Evolutionary conservation across 2,888 invertebrate species (phyloP).

Genomic region (Amiota communis): DNA sequence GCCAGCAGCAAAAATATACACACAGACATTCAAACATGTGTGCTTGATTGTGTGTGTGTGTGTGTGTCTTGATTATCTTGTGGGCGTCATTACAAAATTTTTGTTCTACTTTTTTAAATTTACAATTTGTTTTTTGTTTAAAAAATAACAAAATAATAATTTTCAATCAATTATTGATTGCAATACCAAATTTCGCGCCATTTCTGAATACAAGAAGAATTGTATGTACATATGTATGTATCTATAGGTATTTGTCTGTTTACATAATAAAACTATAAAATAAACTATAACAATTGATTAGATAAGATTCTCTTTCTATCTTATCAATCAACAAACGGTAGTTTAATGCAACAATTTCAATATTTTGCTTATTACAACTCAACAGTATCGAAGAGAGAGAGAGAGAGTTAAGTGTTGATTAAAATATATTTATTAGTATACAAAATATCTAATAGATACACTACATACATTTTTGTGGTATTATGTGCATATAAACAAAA

Average conservation of each 20-base stretch:
- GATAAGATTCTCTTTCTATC: not conserved
- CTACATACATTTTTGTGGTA: no score
- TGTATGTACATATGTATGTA: not conserved
- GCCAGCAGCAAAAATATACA: slow-evolving; percentile 41
- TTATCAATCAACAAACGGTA: slow-evolving; percentile 37
- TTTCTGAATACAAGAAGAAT: not conserved
- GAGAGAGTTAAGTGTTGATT: slow-evolving; percentile 34
- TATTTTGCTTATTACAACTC: slow-evolving; percentile 31
- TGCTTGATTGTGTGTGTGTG: slow-evolving; percentile 43
- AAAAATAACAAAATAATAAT: slow-evolving; percentile 36
- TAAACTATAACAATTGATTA: not conserved
- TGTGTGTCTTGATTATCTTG: slow-evolving; percentile 36
- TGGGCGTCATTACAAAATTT: slow-evolving; percentile 59
- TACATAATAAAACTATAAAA: not conserved
- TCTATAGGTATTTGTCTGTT: not conserved
- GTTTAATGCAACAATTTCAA: slow-evolving; percentile 35
- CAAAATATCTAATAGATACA: no score
- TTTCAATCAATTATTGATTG: slow-evolving; percentile 54
- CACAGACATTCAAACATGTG: slow-evolving; percentile 15
- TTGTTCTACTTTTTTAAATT: slow-evolving; percentile 45
- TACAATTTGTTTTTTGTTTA: not conserved
- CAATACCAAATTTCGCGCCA: slow-evolving; percentile 24
- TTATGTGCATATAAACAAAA: no score
- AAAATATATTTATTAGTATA: no score
- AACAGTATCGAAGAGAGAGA: slow-evolving; percentile 41